phyloP scores from a whole-genome alignment of 2,113 vertebrate genomes.

The Melanerpes aurifrons region DNA sequence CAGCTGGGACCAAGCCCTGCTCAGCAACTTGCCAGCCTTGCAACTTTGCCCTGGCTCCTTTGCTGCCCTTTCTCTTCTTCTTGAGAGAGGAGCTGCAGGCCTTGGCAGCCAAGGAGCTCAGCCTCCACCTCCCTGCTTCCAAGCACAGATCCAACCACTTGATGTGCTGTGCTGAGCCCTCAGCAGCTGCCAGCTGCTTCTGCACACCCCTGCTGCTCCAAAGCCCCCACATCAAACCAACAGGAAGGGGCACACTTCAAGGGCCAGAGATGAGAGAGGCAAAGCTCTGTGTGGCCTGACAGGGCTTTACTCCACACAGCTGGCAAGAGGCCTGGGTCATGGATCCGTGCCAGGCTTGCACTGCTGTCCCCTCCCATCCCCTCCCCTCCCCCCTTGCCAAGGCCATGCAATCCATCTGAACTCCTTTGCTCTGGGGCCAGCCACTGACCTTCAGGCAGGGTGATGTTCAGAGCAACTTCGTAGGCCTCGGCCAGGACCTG shows the following conservation, averaged over 20 bases:
- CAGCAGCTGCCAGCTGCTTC: not conserved
- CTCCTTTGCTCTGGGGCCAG: not conserved
- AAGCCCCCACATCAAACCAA: not conserved
- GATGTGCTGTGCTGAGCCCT: too few species aligned
- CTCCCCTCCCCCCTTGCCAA: not conserved
- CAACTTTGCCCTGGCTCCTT: not conserved
- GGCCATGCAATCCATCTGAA: not conserved
- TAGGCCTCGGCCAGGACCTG: too few species aligned
- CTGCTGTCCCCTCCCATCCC: not conserved
- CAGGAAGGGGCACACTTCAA: not conserved
- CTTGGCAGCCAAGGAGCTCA: not conserved
- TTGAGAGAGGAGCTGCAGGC: not conserved
- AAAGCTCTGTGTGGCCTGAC: not conserved
- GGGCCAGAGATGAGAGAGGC: not conserved
- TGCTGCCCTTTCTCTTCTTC: not conserved
- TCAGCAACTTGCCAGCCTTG: accelerated
- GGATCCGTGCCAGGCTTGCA: accelerated
- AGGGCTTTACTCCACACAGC: accelerated
- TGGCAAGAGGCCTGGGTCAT: not conserved
- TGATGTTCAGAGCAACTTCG: too few species aligned
- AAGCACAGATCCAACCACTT: not conserved
- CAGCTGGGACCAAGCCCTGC: accelerated
- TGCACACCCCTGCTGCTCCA: not conserved
- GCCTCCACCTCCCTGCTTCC: not conserved
- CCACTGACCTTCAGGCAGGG: constrained; percentile 39